phyloP scores from a whole-genome alignment of 2,113 vertebrate species.

The Urocynchramus pylzowi region DNA sequence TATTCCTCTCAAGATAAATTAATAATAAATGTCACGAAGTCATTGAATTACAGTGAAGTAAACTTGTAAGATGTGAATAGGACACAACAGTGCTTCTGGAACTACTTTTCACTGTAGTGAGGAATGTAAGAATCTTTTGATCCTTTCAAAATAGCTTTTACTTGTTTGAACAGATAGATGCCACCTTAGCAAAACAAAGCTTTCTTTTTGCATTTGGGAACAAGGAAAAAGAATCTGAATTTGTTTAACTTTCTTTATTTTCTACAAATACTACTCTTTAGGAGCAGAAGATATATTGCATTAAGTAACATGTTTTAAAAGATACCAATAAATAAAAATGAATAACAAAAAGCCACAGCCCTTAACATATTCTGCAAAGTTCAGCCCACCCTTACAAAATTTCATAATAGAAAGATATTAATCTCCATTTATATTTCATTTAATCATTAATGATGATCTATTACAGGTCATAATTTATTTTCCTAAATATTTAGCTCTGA shows the following conservation, averaged over 20 bases:
- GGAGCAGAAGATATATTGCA: not conserved
- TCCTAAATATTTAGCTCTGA: not conserved
- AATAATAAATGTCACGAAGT: not conserved
- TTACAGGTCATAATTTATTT: not conserved
- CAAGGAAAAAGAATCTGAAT: not conserved
- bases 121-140: not conserved
- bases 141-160: not conserved
- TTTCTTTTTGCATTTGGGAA: not conserved
- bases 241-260: not conserved
- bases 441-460: not conserved
- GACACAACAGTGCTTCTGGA: not conserved
- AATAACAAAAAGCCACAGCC: rapidly evolving
- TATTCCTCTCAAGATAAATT: not conserved
- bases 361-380: not conserved
- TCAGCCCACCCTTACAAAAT: not conserved
- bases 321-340: not conserved
- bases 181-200: not conserved
- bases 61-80: not conserved
- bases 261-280: not conserved
- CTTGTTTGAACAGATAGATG: not conserved
- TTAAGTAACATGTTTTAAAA: not conserved
- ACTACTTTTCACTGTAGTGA: not conserved
- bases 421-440: not conserved
- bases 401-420: not conserved
- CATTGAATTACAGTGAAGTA: not conserved